Evolutionary conservation across 2,888 invertebrate species (phyloP), one percentile per base, ranked within the genome.

Genomic region (Dryocosmus kuriphilus): DNA sequence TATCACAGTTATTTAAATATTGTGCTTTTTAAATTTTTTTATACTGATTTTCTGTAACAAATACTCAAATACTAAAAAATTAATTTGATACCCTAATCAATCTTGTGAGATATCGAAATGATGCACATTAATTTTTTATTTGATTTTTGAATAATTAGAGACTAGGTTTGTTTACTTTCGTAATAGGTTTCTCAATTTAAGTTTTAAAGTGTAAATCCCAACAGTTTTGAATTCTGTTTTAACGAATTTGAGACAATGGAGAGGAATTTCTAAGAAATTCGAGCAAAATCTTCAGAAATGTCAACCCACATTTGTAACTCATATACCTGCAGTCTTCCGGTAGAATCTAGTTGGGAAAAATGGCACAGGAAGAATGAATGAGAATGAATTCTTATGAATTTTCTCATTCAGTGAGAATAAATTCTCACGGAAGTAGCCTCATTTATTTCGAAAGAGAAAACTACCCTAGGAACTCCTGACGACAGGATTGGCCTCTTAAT

Each of bases 281-380:
- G 24, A 67, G 46, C 19, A 46, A 8, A 27, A 19, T 9, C 67
- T 38, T 22, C 24, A 65, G 24, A 38, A 38, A 22, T 51, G 67
- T 71, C 67, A 51, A 51, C 27, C 67, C 46, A 65, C 41, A 51
- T 51, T 51, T 71, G 41, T 71, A 51, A 51, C 51, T 71, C 19
- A 19, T 46, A 46, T 71, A 51, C 46, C 46, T 71, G 67, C 6
- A 46, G 7, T 16, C 27, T 46, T 27, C 24, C 27, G n/a, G n/a
- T n/a, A n/a, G n/a, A n/a, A n/a, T 46, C 27, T 9, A 46, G 2
- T 67, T 16, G 16, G 24, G 8, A 27, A 24, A 22, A 55, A 55
- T 55, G 55, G 55, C 24, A 24, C 5, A 67, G 67, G 24, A 46
- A 67, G 46, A 67, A 5, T 55, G n/a, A n/a, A n/a, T n/a, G n/a